A percentile compares a stretch with the other conserved stretches of the same genome.
Evolutionary conservation across 2,888 invertebrate species (phyloP).

Genomic region (Tuberolachnus salignus): DNA sequence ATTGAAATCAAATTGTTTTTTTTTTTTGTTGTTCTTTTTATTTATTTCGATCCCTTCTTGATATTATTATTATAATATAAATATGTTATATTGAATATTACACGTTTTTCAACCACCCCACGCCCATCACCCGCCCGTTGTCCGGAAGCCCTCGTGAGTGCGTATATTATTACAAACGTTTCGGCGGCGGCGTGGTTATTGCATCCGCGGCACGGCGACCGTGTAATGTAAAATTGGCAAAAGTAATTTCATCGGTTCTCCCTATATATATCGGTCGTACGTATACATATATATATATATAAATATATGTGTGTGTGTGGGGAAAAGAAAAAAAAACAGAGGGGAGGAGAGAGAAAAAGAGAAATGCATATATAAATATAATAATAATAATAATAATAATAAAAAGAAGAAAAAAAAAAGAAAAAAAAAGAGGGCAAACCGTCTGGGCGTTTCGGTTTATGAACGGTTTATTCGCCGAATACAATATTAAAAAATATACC

Average conservation of each 20-base stretch:
- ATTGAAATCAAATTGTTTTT: background rate
- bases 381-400: conserved; percentile 51
- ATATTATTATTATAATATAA: conserved; percentile 5
- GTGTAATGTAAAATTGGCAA: conserved; percentile 54
- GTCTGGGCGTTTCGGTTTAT: conserved; percentile 55
- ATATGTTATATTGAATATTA: conserved; percentile 44
- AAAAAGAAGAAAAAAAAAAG: no score
- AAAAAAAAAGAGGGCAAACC: no score
- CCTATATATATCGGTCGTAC: no score
- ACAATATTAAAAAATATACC: conserved; percentile 56
- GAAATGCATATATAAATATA: conserved; percentile 56
- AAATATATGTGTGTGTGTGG: background rate
- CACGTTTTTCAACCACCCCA: conserved; percentile 32
- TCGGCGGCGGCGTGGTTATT: conserved; percentile 41
- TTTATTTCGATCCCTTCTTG: background rate
- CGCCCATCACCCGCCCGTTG: conserved; percentile 18
- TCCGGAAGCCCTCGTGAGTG: conserved; percentile 15
- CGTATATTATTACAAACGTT: conserved; percentile 55
- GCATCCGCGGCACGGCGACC: conserved; percentile 47
- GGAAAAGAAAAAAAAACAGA: background rate
- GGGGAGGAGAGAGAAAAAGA: background rate
- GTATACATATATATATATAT: background rate
- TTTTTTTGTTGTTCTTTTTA: background rate
- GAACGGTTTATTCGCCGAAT: conserved; percentile 55
- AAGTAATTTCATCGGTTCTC: conserved; percentile 52